A percentile compares a stretch with the other conserved stretches of the same genome.
These are phyloP conservation scores for Potamilus streckersoni DNA, from an alignment of 1,140 invertebrate species.

Conservation along the genomic window DNA sequence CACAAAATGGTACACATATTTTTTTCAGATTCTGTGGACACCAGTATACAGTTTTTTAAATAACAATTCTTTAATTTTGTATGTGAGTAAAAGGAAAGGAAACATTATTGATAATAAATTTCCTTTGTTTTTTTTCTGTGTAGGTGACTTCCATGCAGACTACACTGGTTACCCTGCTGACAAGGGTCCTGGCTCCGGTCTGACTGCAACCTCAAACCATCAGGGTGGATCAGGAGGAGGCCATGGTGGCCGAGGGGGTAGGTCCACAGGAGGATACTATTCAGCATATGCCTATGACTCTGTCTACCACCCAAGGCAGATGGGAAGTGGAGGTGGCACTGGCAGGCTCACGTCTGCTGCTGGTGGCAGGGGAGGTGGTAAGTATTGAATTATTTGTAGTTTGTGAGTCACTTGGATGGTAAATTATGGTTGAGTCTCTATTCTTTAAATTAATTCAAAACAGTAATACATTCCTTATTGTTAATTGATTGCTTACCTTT, in stretches of 20 bases:
- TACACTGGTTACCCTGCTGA: constrained; percentile 40
- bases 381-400: constrained; percentile 1
- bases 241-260: constrained; percentile 53
- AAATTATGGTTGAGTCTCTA: too few species aligned
- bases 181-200: constrained; percentile 43
- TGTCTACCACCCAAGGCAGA: constrained; percentile 35
- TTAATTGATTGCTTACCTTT: too few species aligned
- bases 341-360: constrained; percentile 17
- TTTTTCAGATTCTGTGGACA: too few species aligned
- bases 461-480: too few species aligned
- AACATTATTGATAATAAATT: not conserved
- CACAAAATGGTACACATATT: too few species aligned
- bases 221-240: constrained; percentile 48
- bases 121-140: constrained; percentile 5
- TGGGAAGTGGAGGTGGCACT: constrained; percentile 51
- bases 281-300: constrained; percentile 52
- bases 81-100: too few species aligned
- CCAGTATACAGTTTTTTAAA: too few species aligned
- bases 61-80: too few species aligned
- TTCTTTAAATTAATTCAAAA: too few species aligned
- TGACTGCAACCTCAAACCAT: constrained; percentile 21
- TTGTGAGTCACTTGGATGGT: too few species aligned
- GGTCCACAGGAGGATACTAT: constrained; percentile 41
- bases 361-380: constrained; percentile 53
- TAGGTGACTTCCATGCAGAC: constrained; percentile 57